Base-by-base conservation (phyloP, 2,888 invertebrate species). In the Troglohyphantes excavatus region DNA sequence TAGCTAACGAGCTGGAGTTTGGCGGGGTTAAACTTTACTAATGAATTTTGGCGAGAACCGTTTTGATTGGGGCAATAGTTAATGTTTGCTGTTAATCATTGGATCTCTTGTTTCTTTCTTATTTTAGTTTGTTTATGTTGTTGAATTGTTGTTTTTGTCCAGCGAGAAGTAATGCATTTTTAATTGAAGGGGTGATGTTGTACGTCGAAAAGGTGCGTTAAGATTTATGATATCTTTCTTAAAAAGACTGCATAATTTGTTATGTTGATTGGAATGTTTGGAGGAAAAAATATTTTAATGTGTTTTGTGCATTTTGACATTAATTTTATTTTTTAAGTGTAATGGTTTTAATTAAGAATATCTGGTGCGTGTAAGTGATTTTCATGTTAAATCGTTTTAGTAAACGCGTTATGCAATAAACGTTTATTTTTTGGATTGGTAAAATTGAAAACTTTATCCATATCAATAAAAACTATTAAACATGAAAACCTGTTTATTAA, bases 21-120 rank as follows among this genome's bases (percentile, higher is more conserved):
- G 81, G 68, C 73, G 75, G 82, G 82, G 88, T 75, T 89, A 82
- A 53, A 89, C 61, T 82, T 82, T 63, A 26, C 81, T 82, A 76
- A 89, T 82, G 88, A 89, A 89, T 89, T 82, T 82, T 53, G 53
- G 13, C 19, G 78, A 39, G n/a, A 65, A 39, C 27, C 23, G 43
- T 33, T 75, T 72, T 39, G 39, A 81, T 81, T 81, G 81, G 53
- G 67, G 81, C n/a, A 68, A 68, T 81, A 81, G 81, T 81, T 81
- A 81, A 81, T 81, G 81, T n/a, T 2, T 9, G 21, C 67, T 68
- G 29, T 81, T 68, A 81, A 81, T 81, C 81, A 81, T 78, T 65
- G 29, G 46, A 27, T 53, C 68, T 19, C 19, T 72, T 19, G 23
- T 46, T 33, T 46, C 46, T 3, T 26, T 13, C 7, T 5, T 1